phyloP scores from a whole-genome alignment of 1,140 invertebrate species.

The Lamellibrachia luymesi region DNA sequence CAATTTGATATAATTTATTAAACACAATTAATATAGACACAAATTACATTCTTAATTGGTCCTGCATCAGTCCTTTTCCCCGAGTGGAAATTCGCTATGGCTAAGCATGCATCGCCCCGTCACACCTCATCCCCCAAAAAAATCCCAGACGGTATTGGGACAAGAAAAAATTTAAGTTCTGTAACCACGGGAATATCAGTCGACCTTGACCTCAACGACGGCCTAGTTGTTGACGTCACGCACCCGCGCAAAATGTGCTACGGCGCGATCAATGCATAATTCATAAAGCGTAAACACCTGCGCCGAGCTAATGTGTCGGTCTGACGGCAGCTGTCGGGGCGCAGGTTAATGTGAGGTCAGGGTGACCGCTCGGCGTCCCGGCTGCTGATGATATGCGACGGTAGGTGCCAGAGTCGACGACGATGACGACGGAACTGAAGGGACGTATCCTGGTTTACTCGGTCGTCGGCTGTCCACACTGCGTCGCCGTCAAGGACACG shows the following conservation, averaged over 20 bases:
- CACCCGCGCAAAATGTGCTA: not conserved
- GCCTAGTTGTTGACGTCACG: not conserved
- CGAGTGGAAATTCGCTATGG: too few species aligned
- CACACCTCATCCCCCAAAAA: too few species aligned
- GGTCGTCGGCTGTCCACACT: constrained; percentile 51
- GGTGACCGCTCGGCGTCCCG: not conserved
- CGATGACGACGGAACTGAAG: constrained; percentile 31
- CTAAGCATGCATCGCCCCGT: too few species aligned
- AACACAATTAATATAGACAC: too few species aligned
- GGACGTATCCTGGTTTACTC: constrained; percentile 49
- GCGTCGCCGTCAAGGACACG: constrained; percentile 48
- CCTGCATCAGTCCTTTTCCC: too few species aligned
- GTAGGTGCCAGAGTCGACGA: not conserved
- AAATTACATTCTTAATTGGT: too few species aligned
- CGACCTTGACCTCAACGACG: not conserved
- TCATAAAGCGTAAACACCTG: not conserved
- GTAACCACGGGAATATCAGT: not conserved
- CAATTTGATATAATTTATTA: too few species aligned
- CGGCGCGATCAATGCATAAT: not conserved
- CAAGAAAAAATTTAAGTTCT: too few species aligned
- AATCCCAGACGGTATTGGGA: too few species aligned
- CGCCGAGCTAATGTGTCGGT: not conserved
- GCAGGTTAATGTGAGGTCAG: not conserved
- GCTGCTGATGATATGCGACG: not conserved
- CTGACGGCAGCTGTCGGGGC: not conserved